Conservation (phyloP, 2,797 vertebrate genomes). For the Gallirallus australis region DNA sequence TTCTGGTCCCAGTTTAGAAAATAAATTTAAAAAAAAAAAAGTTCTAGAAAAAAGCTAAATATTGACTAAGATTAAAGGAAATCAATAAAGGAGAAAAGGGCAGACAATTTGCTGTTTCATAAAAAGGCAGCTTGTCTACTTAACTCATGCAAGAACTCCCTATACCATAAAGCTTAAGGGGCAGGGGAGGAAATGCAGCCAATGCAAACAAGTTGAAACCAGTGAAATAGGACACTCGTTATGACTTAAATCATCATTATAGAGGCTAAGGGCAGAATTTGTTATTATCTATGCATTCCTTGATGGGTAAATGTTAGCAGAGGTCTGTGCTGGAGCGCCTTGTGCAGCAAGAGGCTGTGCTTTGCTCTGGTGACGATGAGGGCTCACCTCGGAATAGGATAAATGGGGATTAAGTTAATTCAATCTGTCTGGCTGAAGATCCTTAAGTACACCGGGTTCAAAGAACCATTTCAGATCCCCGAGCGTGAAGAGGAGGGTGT, state of each 20-base stretch:
- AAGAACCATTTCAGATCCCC: neutral
- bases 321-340: neutral
- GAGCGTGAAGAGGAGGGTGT: neutral
- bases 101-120: neutral
- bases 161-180: neutral
- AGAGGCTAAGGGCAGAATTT: neutral
- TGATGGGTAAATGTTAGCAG: neutral
- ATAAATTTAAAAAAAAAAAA: neutral
- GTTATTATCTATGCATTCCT: neutral
- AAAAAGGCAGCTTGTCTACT: neutral
- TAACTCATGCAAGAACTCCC: neutral
- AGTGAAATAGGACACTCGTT: neutral
- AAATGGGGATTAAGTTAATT: constrained; percentile 19
- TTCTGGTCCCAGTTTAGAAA: neutral
- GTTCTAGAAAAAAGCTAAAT: neutral
- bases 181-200: neutral
- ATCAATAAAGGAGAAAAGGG: constrained; percentile 15
- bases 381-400: constrained; percentile 42
- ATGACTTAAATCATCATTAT: neutral
- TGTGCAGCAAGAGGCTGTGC: neutral
- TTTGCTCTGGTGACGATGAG: neutral
- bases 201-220: neutral
- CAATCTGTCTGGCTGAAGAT: neutral
- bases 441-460: neutral
- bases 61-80: neutral